Evolutionary conservation across 2,888 invertebrate genomes (phyloP).

Genomic region (Tipula vernalis): DNA sequence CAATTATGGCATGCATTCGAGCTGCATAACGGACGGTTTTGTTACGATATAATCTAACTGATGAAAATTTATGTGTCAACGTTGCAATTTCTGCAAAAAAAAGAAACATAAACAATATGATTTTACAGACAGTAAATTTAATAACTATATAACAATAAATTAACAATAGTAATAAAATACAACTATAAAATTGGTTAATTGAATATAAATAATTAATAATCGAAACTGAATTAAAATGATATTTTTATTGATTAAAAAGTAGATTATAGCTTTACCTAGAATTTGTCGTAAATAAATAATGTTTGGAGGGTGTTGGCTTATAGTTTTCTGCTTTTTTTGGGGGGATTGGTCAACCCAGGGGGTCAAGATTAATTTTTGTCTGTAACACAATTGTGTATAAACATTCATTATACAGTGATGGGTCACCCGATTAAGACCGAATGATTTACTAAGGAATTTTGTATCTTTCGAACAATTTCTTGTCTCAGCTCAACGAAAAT

Average conservation of each 20-base stretch:
- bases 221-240: background rate
- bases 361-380: background rate
- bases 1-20: conserved; percentile 72
- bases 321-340: background rate
- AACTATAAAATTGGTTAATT: background rate
- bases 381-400: background rate
- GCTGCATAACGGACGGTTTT: conserved; percentile 70
- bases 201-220: background rate
- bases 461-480: too few species aligned
- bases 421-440: too few species aligned
- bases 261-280: background rate
- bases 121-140: background rate
- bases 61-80: conserved; percentile 67
- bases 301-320: background rate
- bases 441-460: too few species aligned
- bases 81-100: conserved; percentile 56
- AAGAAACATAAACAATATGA: background rate
- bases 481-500: too few species aligned
- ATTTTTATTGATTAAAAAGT: background rate
- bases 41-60: conserved; percentile 65
- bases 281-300: background rate
- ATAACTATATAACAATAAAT: background rate
- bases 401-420: too few species aligned
- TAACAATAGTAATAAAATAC: background rate
- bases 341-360: background rate